Evolutionary conservation across 2,797 vertebrate genomes (phyloP).

Genomic region (Mus spretus): DNA sequence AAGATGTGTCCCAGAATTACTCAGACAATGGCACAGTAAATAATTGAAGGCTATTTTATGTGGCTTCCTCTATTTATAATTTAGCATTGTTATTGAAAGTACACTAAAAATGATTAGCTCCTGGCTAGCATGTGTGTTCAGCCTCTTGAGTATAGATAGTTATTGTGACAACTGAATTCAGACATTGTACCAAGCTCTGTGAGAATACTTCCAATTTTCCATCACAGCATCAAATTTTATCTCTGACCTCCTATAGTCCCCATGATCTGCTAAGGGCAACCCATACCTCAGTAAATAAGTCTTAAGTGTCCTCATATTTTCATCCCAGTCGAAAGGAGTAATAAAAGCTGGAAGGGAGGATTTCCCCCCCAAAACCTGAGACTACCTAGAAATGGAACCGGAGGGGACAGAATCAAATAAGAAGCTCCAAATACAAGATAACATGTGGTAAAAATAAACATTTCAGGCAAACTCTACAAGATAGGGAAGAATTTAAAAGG

Average conservation of each 20-base stretch:
- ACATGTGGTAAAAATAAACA: neutral
- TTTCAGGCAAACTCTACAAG: neutral
- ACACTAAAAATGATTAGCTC: neutral
- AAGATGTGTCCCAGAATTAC: neutral
- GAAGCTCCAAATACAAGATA: neutral
- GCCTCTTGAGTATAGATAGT: neutral
- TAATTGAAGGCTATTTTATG: neutral
- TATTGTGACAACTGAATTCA: neutral
- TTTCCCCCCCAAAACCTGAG: neutral
- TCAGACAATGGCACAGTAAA: constrained; percentile 41
- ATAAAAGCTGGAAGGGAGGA: neutral
- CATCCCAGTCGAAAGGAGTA: constrained; percentile 4
- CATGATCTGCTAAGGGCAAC: constrained; percentile 16
- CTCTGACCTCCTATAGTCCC: neutral
- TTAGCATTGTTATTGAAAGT: constrained; percentile 10
- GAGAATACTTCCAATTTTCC: constrained; percentile 3
- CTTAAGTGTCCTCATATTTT: constrained; percentile 38
- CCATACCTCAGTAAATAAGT: neutral
- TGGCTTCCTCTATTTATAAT: constrained; percentile 20
- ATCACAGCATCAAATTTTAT: neutral
- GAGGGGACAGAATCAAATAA: neutral
- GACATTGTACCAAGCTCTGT: neutral
- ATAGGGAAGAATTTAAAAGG: constrained; percentile 10
- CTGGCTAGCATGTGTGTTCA: neutral
- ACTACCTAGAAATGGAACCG: neutral